These are phyloP conservation scores for Andrena minutula DNA, from an alignment of 2,888 invertebrate genomes.

Conservation along the genomic window DNA sequence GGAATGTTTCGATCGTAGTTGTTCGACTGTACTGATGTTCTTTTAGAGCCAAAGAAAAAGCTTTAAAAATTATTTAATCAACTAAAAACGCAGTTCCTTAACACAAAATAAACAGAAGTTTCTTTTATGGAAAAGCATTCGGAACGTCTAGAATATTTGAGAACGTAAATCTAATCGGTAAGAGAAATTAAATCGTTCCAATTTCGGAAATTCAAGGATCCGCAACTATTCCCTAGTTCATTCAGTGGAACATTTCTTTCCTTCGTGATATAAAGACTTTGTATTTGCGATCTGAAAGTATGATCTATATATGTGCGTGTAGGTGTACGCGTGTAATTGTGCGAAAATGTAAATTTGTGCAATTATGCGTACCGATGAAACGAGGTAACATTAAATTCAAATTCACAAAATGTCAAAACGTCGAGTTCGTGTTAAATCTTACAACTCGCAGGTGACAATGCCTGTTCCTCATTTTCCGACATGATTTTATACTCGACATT, in stretches of 20 bases:
- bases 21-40: constrained; percentile 16
- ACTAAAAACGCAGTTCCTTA: not conserved
- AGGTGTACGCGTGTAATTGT: constrained; percentile 21
- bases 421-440: not conserved
- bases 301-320: not conserved
- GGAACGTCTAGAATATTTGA: not conserved
- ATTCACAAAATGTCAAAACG: not conserved
- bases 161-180: constrained; percentile 1
- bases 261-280: constrained; percentile 1
- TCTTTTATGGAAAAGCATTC: not conserved
- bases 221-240: constrained; percentile 18
- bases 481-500: not conserved
- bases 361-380: constrained; percentile 36
- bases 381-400: constrained; percentile 6
- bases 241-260: constrained; percentile 17
- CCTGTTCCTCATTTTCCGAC: too few relatives aligned
- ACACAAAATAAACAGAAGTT: not conserved
- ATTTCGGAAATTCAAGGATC: constrained; percentile 56
- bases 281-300: not conserved
- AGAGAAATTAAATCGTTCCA: constrained; percentile 22
- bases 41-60: constrained; percentile 29
- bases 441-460: constrained; percentile 1
- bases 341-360: constrained; percentile 31
- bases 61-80: not conserved
- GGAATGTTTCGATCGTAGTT: constrained; percentile 51